These are phyloP conservation scores for Bubo blakistoni DNA, from an alignment of 2,113 vertebrate species.

Conservation along the genomic window DNA sequence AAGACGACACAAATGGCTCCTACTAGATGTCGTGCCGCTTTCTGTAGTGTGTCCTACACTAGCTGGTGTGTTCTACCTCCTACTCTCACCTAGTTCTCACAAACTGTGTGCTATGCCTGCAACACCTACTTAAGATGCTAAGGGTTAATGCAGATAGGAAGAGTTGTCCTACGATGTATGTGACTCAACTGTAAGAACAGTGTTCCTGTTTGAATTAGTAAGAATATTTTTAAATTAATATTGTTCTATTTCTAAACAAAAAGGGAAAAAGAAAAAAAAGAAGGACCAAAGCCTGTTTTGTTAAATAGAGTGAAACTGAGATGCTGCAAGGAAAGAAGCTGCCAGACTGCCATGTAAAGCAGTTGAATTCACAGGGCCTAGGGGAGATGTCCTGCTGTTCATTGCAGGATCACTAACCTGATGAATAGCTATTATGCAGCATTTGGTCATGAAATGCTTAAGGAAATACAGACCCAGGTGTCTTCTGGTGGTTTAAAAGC, in stretches of 20 bases:
- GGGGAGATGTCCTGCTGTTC: not conserved
- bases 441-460: not conserved
- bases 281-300: not conserved
- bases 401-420: not conserved
- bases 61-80: not conserved
- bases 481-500: not conserved
- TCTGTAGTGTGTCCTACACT: not conserved
- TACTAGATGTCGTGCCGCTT: rapidly evolving
- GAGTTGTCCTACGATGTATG: not conserved
- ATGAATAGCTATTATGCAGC: not conserved
- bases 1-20: not conserved
- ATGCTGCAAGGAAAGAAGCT: not conserved
- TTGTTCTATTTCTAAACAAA: not conserved
- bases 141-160: not conserved
- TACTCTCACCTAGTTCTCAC: not conserved
- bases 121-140: not conserved
- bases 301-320: not conserved
- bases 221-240: not conserved
- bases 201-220: not conserved
- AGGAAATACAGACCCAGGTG: not conserved
- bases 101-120: not conserved
- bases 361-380: not conserved
- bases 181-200: not conserved
- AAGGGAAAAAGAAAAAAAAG: no score
- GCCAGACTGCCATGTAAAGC: not conserved